phyloP scores from a whole-genome alignment of 2,113 vertebrate species.

The Menidia beryllina region DNA sequence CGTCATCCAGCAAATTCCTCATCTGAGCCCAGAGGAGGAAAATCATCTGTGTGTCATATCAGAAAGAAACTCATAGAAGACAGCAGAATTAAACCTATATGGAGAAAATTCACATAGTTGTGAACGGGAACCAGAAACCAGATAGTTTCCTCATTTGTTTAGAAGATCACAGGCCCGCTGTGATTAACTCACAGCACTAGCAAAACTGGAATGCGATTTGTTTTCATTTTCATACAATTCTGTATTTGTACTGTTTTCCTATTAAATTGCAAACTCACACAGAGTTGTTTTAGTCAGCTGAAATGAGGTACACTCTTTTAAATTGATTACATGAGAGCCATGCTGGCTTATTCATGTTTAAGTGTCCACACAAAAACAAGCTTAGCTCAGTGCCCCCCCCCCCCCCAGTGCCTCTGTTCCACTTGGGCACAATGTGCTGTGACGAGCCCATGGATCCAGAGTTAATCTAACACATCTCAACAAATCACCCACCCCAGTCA shows the following conservation, averaged over 20 bases:
- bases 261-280: not conserved
- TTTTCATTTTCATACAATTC: not conserved
- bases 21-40: constrained; percentile 45
- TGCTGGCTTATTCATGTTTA: no score
- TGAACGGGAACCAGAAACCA: constrained; percentile 3
- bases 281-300: not conserved
- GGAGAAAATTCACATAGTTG: not conserved
- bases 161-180: not conserved
- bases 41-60: constrained; percentile 46
- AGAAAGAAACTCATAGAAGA: constrained; percentile 16
- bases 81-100: constrained; percentile 6
- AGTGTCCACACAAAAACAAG: no score
- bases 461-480: no score
- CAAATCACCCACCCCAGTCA: no score
- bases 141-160: constrained; percentile 5
- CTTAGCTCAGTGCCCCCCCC: no score
- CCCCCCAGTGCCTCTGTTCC: no score
- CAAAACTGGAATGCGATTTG: not conserved
- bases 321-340: no score
- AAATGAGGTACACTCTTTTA: no score
- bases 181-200: not conserved
- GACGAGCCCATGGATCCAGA: no score
- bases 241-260: not conserved
- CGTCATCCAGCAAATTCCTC: constrained; percentile 76
- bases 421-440: no score